phyloP scores from a whole-genome alignment of 2,113 vertebrate species.

The Sturnus vulgaris region DNA sequence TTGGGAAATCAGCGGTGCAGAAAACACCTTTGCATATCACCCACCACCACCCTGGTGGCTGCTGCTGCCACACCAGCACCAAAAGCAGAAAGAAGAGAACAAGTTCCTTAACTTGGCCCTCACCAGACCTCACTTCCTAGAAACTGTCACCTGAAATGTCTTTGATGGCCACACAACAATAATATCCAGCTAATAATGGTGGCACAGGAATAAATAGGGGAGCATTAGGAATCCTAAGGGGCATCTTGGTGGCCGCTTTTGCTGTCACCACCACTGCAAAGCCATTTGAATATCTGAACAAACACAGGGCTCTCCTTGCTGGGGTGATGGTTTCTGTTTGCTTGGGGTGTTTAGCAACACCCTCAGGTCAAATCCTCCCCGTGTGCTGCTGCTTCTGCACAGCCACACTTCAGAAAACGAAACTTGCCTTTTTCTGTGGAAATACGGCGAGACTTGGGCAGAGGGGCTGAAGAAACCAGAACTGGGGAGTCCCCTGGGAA shows the following conservation, averaged over 20 bases:
- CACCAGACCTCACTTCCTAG: background rate
- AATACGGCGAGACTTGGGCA: accelerated
- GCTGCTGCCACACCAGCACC: background rate
- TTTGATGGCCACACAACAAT: background rate
- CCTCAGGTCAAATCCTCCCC: background rate
- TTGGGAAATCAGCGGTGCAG: background rate
- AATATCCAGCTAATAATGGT: background rate
- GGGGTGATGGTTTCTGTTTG: background rate
- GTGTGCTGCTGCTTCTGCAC: background rate
- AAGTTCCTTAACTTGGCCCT: background rate
- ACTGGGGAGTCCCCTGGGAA: background rate
- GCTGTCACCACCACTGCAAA: background rate
- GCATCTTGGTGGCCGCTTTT: background rate
- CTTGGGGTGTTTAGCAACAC: background rate
- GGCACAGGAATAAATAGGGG: background rate
- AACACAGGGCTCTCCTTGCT: background rate
- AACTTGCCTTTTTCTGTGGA: accelerated
- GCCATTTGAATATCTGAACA: background rate
- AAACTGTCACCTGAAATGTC: background rate
- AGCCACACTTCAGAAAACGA: accelerated
- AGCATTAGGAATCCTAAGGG: background rate
- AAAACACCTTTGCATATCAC: background rate
- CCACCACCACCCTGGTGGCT: no score
- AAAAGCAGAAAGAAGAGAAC: background rate
- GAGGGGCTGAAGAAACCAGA: background rate